Evolutionary conservation across 2,797 vertebrate species (phyloP), one percentile per base, ranked within the genome.

Genomic region (Knipowitschia caucasica): DNA sequence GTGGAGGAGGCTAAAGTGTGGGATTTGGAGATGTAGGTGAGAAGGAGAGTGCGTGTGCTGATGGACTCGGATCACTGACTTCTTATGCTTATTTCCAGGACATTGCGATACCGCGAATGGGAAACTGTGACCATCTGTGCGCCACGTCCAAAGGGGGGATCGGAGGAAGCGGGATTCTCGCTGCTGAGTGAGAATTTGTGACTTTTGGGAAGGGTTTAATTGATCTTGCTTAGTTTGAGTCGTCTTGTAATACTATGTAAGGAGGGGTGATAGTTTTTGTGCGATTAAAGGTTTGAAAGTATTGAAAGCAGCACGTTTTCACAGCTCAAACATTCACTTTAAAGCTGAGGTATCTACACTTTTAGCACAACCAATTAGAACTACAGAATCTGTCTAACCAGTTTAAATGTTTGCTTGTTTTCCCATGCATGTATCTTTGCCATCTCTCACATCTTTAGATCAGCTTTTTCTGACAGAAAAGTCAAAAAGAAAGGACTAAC

Each of bases 51-150:
- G 42, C 64, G 44, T 70, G 52, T 67, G 26, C 33, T 59, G 56
- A 51, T 56, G 52, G 63, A 57, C 62, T 59, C 33, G 59, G 70
- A 61, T 56, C 63, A 53, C 43, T 58, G 66, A 49, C 15, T 65
- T 71, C 54, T 55, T 34, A 56, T 49, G 46, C 35, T 67, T 50
- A 47, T 67, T 70, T 60, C 23, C 52, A 47, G 58, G 38, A 56
- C 51, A 62, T 40, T 50, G 44, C 52, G 42, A 62, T 51, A 31
- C 55, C 59, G 54, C 50, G 50, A 63, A 56, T 64, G 47, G 43
- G 45, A 56, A 50, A 62, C 43, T 53, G 45, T 62, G 53, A 67
- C 53, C 55, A 71, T 50, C 58, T 68, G 52, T 33, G 50, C n/a
- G 18, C 15, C 39, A 11, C 27, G 35, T 20, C 55, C 17, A 14